Conservation (phyloP, 1,140 invertebrate genomes). For the Dufourea novaeangliae region DNA sequence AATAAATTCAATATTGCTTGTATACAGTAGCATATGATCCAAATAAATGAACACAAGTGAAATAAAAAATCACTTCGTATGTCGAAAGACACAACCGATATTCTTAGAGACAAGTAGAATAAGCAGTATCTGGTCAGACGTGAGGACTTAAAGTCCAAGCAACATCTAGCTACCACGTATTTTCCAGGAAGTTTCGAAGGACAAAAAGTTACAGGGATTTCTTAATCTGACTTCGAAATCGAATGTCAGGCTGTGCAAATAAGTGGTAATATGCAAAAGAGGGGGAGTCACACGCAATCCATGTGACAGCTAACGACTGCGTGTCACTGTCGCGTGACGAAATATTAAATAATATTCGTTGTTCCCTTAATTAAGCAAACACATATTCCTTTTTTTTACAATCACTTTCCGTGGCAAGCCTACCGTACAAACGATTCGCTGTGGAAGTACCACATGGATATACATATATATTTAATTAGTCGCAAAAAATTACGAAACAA, state of each 20-base stretch:
- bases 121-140: neutral
- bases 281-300: slow-evolving; percentile 2
- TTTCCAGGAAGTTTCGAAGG: neutral
- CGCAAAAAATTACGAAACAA: no score
- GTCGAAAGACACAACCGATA: neutral
- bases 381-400: neutral
- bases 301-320: neutral
- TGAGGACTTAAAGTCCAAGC: neutral
- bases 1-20: no score
- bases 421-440: no score
- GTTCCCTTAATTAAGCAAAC: neutral
- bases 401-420: neutral
- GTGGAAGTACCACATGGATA: no score
- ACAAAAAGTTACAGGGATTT: neutral
- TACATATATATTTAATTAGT: no score
- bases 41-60: no score
- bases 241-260: neutral
- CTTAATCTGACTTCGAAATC: neutral
- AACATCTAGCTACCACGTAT: neutral
- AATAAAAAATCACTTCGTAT: no score
- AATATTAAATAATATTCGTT: neutral
- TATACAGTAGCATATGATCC: no score
- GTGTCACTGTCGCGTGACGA: neutral
- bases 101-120: neutral
- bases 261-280: neutral